Conservation (phyloP, 2,797 vertebrate genomes). For the Cuculus canorus region DNA sequence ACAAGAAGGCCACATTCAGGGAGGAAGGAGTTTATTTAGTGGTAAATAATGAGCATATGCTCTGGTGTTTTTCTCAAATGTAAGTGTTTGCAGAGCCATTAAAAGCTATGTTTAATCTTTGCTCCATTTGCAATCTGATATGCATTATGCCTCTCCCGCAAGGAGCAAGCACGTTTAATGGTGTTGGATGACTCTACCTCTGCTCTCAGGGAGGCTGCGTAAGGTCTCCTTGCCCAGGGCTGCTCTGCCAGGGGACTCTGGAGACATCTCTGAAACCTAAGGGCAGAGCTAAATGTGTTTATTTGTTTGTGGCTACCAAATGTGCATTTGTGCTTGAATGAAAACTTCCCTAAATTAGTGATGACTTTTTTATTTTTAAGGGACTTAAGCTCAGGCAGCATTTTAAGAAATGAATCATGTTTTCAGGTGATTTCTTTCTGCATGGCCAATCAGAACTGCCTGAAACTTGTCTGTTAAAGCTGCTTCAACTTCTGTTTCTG, state of each 20-base stretch:
- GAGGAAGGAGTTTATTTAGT: background rate
- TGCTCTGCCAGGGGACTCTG: background rate
- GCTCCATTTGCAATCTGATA: conserved; percentile 1
- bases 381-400: background rate
- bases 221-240: background rate
- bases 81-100: conserved; percentile 13
- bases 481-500: background rate
- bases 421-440: conserved; percentile 37
- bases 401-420: conserved; percentile 1
- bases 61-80: background rate
- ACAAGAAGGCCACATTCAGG: background rate
- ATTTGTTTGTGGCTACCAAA: fast-evolving
- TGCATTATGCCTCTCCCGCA: background rate
- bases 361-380: background rate
- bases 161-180: background rate
- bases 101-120: conserved; percentile 18
- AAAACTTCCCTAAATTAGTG: background rate
- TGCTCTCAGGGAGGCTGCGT: background rate
- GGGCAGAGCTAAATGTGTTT: background rate
- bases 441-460: background rate
- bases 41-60: background rate
- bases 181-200: background rate
- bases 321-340: background rate
- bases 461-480: background rate
- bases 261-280: background rate